Evolutionary conservation across 2,113 vertebrate genomes (phyloP).

Genomic region (Hydrolagus affinis): DNA sequence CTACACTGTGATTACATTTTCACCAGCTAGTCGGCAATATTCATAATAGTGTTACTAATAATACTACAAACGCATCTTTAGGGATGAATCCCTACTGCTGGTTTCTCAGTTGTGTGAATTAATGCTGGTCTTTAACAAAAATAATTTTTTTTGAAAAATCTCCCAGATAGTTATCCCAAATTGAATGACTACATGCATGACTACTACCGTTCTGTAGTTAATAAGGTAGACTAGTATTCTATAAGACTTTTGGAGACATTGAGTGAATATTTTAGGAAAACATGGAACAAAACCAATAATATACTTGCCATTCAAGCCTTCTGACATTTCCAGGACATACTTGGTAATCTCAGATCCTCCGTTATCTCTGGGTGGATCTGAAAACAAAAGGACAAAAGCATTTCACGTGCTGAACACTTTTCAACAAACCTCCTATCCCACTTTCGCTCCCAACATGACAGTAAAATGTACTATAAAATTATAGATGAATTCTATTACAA

Average conservation of each 20-base stretch:
- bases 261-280: background rate
- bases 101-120: background rate
- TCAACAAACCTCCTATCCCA: background rate
- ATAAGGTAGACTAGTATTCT: background rate
- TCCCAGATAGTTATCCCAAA: too few relatives aligned
- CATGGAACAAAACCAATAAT: slow-evolving; percentile 4
- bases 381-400: slow-evolving; percentile 34
- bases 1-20: too few relatives aligned
- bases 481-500: background rate
- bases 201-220: background rate
- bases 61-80: too few relatives aligned
- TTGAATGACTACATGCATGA: background rate
- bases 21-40: too few relatives aligned
- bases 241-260: background rate
- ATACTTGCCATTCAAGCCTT: slow-evolving; percentile 50
- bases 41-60: too few relatives aligned
- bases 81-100: background rate
- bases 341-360: slow-evolving; percentile 58
- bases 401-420: background rate
- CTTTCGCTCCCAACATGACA: background rate
- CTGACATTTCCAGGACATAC: slow-evolving; percentile 57
- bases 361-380: slow-evolving; percentile 62
- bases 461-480: background rate
- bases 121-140: background rate
- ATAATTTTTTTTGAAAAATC: background rate